Conservation (phyloP, 2,797 vertebrate genomes). For the Semaprochilodus insignis region DNA sequence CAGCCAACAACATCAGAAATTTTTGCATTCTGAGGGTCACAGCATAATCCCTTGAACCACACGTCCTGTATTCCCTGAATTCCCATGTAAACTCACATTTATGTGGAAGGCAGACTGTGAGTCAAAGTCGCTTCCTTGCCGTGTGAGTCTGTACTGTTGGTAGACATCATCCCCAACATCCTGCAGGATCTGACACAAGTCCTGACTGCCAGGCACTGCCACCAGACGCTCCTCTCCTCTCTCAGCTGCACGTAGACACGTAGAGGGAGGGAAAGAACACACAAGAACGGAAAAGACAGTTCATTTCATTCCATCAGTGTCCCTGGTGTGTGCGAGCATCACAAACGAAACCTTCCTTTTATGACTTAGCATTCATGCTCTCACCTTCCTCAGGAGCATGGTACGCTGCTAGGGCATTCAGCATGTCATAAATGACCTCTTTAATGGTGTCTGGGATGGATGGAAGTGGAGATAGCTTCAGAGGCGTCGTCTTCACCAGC, state of each 20-base stretch:
- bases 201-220: conserved; percentile 82
- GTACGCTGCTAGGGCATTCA: conserved; percentile 93
- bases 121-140: conserved; percentile 93
- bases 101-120: conserved; percentile 91
- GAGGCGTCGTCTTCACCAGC: conserved; percentile 93
- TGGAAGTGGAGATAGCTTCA: conserved; percentile 90
- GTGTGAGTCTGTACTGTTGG: conserved; percentile 92
- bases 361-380: conserved; percentile 14
- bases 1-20: background rate
- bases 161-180: conserved; percentile 94
- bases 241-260: conserved; percentile 75
- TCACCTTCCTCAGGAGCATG: conserved; percentile 94
- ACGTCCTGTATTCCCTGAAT: background rate
- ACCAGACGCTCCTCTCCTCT: conserved; percentile 82
- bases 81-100: conserved; percentile 80
- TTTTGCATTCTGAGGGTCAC: background rate
- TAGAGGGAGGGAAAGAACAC: background rate
- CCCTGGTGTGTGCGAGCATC: background rate
- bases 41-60: background rate
- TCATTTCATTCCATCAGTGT: background rate
- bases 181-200: conserved; percentile 92
- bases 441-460: conserved; percentile 94
- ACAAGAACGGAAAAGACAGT: conserved; percentile 11
- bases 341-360: background rate
- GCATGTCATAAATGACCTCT: conserved; percentile 96